phyloP scores from a whole-genome alignment of 2,888 invertebrate species.

The Frankliniella fusca region DNA sequence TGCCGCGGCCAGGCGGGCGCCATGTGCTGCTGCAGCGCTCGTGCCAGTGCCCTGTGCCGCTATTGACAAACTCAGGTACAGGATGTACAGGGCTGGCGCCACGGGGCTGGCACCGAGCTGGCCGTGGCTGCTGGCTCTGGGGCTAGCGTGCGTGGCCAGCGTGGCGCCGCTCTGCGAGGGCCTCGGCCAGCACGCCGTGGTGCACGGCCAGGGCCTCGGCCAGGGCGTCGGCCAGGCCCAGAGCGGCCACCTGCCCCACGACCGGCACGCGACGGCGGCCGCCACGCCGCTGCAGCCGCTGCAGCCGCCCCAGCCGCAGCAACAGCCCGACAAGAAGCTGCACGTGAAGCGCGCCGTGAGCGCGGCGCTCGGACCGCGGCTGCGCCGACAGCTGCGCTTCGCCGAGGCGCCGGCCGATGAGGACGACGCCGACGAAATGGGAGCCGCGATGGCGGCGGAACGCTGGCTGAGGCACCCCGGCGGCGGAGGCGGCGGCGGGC shows the following conservation, averaged over 20 bases:
- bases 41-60: background rate
- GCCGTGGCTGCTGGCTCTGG: background rate
- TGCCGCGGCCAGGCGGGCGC: conserved; percentile 19
- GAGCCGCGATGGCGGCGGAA: conserved; percentile 35
- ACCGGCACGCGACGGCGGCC: background rate
- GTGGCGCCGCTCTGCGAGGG: conserved; percentile 10
- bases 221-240: background rate
- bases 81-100: background rate
- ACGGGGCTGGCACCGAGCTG: background rate
- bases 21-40: conserved; percentile 13
- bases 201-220: background rate
- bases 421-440: conserved; percentile 18
- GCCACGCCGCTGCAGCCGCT: background rate
- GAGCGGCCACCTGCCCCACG: background rate
- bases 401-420: conserved; percentile 12
- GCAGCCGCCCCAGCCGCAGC: background rate
- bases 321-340: background rate
- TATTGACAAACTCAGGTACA: background rate
- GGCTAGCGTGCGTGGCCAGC: background rate
- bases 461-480: conserved; percentile 32
- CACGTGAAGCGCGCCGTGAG: background rate
- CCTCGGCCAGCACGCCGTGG: conserved; percentile 1
- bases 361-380: background rate
- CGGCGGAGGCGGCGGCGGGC: conserved; percentile 8
- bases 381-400: conserved; percentile 16